Evolutionary conservation across 2,797 vertebrate species (phyloP), one percentile per base, ranked within the genome.

Genomic region (Emydoidea blandingii): DNA sequence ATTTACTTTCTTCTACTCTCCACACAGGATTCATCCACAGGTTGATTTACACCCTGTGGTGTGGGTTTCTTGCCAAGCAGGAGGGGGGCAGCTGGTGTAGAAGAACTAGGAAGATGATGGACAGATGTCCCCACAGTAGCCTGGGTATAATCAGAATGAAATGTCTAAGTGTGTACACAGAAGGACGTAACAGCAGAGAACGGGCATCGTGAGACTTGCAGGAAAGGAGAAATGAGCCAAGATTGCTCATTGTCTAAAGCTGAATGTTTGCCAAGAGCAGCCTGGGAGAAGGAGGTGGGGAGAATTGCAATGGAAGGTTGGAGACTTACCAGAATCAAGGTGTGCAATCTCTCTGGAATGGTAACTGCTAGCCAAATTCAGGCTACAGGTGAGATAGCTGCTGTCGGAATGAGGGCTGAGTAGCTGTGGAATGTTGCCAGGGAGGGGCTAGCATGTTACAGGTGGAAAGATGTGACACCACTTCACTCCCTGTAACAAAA

Each of bases 41-140:
- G 88, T 86, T 83, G 79, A 87, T 88, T 94, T 93, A 91, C 88
- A 90, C 56, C 44, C 62, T 91, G 88, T 92, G 54, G 83, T 78
- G 3, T 49, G 59, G 50, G 56, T 94, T 68, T 85, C n/a, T 91
- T 95, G 87, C 87, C 79, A 87, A 87, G 81, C 47, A 72, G 79
- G 81, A 81, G 86, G 72, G 91, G 94, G 95, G 90, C 86, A 84
- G 47, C 18, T 68, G 29, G 47, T 93, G 16, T n/a, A 52, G 27
- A 34, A 87, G 84, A 52, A 56, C 87, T 47, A 62, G 76, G 88
- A 86, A 23, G 37, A 37, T 59, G 78, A 49, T 76, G 41, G 65
- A 79, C 10, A 29, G 2, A 0, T 10, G 4, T 5, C 56, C 41
- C 25, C n/a, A 72, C 19, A 3, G 12, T 34, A 74, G 92, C 90